phyloP scores from a whole-genome alignment of 2,797 vertebrate genomes.

The Carapus acus region DNA sequence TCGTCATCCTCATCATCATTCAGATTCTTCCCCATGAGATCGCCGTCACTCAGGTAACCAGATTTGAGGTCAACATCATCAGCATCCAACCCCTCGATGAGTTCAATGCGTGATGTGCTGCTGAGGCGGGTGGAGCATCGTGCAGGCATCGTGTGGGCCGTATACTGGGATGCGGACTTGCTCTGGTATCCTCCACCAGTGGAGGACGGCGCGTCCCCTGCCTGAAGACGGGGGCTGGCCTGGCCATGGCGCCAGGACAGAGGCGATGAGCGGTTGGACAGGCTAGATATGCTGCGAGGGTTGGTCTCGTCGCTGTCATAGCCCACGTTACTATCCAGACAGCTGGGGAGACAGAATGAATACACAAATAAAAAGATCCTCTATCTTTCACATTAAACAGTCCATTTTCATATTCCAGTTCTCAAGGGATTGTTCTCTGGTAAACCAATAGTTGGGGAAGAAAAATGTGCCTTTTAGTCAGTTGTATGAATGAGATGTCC shows the following conservation, averaged over 20 bases:
- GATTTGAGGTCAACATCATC: conserved; percentile 88
- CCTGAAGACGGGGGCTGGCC: conserved; percentile 92
- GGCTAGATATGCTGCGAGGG: conserved; percentile 88
- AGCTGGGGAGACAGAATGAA: conserved; percentile 72
- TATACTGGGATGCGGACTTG: conserved; percentile 76
- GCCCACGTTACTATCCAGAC: conserved; percentile 83
- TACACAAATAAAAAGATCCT: too few species aligned
- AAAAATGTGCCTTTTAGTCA: too few species aligned
- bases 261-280: conserved; percentile 95
- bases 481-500: too few species aligned
- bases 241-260: conserved; percentile 97
- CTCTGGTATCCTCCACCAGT: conserved; percentile 78
- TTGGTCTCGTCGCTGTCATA: conserved; percentile 97
- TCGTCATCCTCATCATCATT: conserved; percentile 89
- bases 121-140: conserved; percentile 87
- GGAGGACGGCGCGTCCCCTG: conserved; percentile 89
- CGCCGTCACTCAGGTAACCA: conserved; percentile 92
- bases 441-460: too few species aligned
- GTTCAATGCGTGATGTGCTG: conserved; percentile 89
- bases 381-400: too few species aligned
- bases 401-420: too few species aligned
- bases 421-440: too few species aligned
- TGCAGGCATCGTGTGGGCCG: conserved; percentile 94
- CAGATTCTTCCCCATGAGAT: conserved; percentile 87
- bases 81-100: conserved; percentile 81